Conservation (phyloP, 2,797 vertebrate genomes). For the Cuculus canorus region DNA sequence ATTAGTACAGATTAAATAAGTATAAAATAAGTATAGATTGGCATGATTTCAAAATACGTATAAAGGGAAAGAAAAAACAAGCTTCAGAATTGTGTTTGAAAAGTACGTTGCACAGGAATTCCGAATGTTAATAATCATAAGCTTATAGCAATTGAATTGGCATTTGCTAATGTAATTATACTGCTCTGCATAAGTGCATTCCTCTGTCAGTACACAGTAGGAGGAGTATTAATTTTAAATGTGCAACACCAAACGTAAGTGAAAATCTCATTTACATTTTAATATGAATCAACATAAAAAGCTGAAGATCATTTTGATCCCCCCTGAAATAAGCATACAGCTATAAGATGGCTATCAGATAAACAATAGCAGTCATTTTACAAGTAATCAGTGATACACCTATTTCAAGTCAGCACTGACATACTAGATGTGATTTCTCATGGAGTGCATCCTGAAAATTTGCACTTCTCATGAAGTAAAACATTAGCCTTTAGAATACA, state of each 20-base stretch:
- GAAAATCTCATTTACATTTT: slow-evolving; percentile 1
- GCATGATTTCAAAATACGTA: background rate
- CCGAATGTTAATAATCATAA: background rate
- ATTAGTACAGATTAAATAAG: no score
- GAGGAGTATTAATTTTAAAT: background rate
- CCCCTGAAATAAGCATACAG: background rate
- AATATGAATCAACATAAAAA: background rate
- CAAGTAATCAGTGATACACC: background rate
- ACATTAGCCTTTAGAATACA: background rate
- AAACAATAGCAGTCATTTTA: background rate
- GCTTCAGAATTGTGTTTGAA: background rate
- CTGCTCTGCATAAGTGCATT: background rate
- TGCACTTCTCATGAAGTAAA: background rate
- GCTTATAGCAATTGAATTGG: background rate
- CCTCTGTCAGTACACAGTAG: background rate
- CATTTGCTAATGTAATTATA: background rate
- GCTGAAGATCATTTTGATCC: background rate
- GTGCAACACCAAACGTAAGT: background rate
- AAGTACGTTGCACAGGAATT: rapidly evolving
- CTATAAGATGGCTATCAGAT: background rate
- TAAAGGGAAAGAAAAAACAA: background rate
- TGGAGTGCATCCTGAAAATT: background rate
- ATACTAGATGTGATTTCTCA: background rate
- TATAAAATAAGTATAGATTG: background rate
- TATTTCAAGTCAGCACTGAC: background rate